phyloP scores from a whole-genome alignment of 2,113 vertebrate genomes.

The Geothlypis trichas region DNA sequence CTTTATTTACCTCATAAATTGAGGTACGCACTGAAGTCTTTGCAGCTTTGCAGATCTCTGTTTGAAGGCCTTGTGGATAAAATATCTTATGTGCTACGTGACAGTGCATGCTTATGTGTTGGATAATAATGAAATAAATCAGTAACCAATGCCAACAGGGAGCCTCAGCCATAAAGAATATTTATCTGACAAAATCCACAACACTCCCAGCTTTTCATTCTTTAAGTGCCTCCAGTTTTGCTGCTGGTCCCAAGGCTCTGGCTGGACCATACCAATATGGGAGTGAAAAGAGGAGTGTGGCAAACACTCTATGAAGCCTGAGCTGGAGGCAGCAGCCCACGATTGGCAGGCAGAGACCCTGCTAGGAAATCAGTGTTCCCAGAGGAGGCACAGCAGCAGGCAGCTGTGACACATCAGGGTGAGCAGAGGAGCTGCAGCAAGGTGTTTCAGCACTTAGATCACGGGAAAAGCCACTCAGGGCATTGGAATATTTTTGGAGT shows the following conservation, averaged over 20 bases:
- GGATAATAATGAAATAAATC: neutral
- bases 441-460: neutral
- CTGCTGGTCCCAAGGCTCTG: neutral
- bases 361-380: neutral
- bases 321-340: neutral
- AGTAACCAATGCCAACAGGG: neutral
- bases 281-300: neutral
- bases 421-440: neutral
- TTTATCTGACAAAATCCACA: neutral
- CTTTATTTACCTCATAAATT: neutral
- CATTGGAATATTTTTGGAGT: neutral
- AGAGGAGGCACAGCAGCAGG: neutral
- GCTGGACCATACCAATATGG: neutral
- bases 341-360: neutral
- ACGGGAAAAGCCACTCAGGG: neutral
- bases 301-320: neutral
- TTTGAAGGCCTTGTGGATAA: neutral
- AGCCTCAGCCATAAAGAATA: neutral
- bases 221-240: neutral
- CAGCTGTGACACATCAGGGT: rapidly evolving
- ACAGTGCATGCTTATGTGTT: neutral
- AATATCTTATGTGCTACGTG: neutral
- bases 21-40: neutral
- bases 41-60: neutral
- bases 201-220: neutral